phyloP scores from a whole-genome alignment of 2,797 vertebrate genomes.

The Nothura maculosa region DNA sequence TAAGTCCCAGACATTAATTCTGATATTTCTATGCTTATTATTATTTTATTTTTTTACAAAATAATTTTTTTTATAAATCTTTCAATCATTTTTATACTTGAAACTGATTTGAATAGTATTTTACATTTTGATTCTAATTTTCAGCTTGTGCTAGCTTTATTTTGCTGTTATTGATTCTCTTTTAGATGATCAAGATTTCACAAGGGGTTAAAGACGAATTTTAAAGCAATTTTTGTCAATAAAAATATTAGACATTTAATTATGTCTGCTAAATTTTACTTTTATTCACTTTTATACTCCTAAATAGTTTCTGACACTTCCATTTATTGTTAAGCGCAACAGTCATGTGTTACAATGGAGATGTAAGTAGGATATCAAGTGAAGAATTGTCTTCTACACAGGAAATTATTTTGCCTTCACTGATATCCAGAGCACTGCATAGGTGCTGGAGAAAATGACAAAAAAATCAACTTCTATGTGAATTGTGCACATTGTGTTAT shows the following conservation, averaged over 20 bases:
- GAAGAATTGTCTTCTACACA: background rate
- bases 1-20: background rate
- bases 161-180: background rate
- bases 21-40: background rate
- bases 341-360: background rate
- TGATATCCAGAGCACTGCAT: background rate
- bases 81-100: background rate
- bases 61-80: background rate
- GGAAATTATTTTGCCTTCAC: background rate
- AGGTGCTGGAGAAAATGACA: background rate
- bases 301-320: background rate
- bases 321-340: background rate
- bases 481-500: no score
- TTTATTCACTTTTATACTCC: background rate
- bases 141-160: accelerated
- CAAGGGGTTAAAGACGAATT: background rate
- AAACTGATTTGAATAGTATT: background rate
- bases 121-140: background rate
- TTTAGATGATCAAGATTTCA: background rate
- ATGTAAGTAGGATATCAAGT: background rate
- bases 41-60: background rate
- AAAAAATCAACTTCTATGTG: background rate
- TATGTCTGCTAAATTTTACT: accelerated
- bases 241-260: background rate
- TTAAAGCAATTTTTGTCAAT: background rate